Percentiles rank a stretch among this genome's conserved stretches.
Conservation (phyloP, 2,113 vertebrate genomes). For the Grammomys surdaster region DNA sequence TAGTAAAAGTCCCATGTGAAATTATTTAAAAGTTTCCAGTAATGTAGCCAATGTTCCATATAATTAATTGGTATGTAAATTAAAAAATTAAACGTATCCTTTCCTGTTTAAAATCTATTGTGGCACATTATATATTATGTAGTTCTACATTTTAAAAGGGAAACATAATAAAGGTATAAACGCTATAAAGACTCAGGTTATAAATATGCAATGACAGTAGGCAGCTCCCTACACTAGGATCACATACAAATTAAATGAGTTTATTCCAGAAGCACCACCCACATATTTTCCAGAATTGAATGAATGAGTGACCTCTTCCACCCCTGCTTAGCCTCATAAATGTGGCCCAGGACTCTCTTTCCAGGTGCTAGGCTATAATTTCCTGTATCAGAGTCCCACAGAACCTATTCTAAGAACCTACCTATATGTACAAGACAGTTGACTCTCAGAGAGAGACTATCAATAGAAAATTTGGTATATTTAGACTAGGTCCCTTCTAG, state of each 20-base stretch:
- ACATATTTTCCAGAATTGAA: not conserved
- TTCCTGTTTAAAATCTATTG: not conserved
- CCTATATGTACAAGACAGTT: not conserved
- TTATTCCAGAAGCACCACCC: not conserved
- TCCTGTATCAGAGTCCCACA: not conserved
- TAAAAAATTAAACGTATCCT: not conserved
- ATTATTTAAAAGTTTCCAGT: not conserved
- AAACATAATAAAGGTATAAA: not conserved
- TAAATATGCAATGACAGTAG: not conserved
- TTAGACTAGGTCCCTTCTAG: not conserved
- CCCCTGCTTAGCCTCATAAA: not conserved
- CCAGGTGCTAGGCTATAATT: no score
- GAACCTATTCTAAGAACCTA: no score
- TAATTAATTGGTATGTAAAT: constrained; percentile 16
- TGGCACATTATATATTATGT: not conserved
- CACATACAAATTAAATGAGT: not conserved
- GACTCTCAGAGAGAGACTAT: not conserved
- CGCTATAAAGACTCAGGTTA: not conserved
- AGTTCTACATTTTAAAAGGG: not conserved
- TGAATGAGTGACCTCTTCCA: not conserved
- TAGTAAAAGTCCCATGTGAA: not conserved
- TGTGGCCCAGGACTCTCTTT: not conserved
- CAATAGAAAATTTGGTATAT: not conserved
- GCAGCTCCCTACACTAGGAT: not conserved
- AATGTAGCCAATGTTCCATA: not conserved